These are phyloP conservation scores for Odontophorus gujanensis DNA, from an alignment of 2,113 vertebrate species.

Conservation along the genomic window DNA sequence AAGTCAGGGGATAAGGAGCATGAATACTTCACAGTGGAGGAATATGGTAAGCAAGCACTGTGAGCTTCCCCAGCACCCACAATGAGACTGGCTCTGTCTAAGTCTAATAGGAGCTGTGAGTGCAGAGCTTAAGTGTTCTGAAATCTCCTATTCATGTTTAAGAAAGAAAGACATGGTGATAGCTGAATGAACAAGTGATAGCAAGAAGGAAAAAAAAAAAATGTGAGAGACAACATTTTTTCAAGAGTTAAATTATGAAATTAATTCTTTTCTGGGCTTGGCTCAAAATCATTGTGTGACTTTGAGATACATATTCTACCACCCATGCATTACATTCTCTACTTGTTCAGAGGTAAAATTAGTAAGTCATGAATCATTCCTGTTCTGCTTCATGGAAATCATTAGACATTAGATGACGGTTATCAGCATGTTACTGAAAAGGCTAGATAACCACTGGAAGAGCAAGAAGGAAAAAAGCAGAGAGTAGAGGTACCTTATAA, in stretches of 20 bases:
- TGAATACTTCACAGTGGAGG: conserved; percentile 69
- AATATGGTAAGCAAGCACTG: conserved; percentile 69
- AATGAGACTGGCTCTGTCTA: not conserved
- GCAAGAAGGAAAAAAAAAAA: not conserved
- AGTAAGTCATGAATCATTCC: not conserved
- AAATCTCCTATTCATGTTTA: not conserved
- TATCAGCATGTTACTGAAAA: not conserved
- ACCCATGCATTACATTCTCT: not conserved
- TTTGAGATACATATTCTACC: not conserved
- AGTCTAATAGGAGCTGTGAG: not conserved
- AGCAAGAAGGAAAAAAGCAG: not conserved
- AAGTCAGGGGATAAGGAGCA: not conserved
- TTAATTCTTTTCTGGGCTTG: not conserved
- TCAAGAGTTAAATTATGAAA: not conserved
- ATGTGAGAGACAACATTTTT: not conserved
- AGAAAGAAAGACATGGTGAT: not conserved
- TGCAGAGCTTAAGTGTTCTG: not conserved
- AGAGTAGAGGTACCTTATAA: not conserved
- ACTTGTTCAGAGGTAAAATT: not conserved
- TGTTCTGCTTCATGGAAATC: not conserved
- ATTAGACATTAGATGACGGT: not conserved
- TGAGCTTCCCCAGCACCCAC: not conserved
- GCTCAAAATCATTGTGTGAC: not conserved
- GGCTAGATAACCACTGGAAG: not conserved
- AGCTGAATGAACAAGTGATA: not conserved